Conservation (phyloP, 1,140 invertebrate species). For the Mactra quadrangularis region DNA sequence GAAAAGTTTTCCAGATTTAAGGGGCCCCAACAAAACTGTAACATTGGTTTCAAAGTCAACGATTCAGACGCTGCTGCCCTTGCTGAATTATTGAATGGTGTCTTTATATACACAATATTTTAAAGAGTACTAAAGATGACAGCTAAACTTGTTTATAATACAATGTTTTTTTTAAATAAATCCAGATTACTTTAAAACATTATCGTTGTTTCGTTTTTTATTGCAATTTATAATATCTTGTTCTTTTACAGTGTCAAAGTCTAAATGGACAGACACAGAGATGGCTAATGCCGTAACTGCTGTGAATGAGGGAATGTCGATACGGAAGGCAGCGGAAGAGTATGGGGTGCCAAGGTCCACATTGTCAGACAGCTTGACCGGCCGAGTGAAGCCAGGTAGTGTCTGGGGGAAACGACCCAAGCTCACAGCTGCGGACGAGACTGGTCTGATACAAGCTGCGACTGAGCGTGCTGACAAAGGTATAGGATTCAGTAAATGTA, state of each 20-base stretch:
- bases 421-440: not conserved
- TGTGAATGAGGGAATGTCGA: conserved; percentile 15
- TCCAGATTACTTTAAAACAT: not conserved
- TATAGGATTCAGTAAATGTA: conserved; percentile 23
- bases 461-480: not conserved
- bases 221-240: not conserved
- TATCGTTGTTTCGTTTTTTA: not conserved
- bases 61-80: not conserved
- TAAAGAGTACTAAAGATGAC: not conserved
- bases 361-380: conserved; percentile 31
- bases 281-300: conserved; percentile 20
- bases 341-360: conserved; percentile 16
- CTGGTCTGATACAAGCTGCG: not conserved
- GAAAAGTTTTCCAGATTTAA: conserved; percentile 30
- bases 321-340: conserved; percentile 6
- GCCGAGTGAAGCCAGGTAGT: not conserved
- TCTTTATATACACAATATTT: not conserved
- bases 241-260: not conserved
- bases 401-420: conserved; percentile 5
- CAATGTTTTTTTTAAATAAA: not conserved
- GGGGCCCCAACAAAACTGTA: conserved; percentile 25
- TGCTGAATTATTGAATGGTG: not conserved
- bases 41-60: conserved; percentile 3
- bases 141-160: not conserved
- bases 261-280: not conserved